Evolutionary conservation across 2,888 invertebrate species (phyloP).

Genomic region (Nomada lathburiana): DNA sequence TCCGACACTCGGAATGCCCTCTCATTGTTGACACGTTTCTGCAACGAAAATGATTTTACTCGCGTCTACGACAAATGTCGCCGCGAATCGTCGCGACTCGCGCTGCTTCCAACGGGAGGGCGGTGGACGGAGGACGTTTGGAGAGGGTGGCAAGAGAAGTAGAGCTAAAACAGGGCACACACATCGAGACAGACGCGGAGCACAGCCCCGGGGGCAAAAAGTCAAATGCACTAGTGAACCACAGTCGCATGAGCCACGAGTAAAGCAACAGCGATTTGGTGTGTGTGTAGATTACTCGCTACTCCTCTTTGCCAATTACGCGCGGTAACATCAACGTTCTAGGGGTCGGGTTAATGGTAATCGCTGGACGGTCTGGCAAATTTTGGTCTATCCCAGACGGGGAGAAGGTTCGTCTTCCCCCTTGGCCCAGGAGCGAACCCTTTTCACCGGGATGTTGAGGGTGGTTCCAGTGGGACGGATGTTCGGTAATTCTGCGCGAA

Average conservation of each 20-base stretch:
- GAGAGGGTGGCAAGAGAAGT: conserved; percentile 35
- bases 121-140: neutral
- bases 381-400: conserved; percentile 25
- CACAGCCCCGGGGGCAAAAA: conserved; percentile 65
- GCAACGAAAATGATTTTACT: no score
- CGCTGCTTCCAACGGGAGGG: neutral
- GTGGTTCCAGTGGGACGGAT: conserved; percentile 11
- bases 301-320: conserved; percentile 67
- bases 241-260: conserved; percentile 77
- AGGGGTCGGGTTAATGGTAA: conserved; percentile 52
- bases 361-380: conserved; percentile 47
- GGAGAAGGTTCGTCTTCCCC: neutral
- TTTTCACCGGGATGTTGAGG: conserved; percentile 19
- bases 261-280: conserved; percentile 77
- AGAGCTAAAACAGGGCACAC: conserved; percentile 23
- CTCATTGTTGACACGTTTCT: no score
- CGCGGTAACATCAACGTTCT: conserved; percentile 58
- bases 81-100: neutral
- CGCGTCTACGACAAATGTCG: neutral
- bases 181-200: conserved; percentile 52
- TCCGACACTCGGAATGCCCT: no score
- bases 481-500: neutral
- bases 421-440: conserved; percentile 3
- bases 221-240: conserved; percentile 74
- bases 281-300: conserved; percentile 66